A percentile compares a stretch with the other conserved stretches of the same genome.
These are phyloP conservation scores for Thalpophila matura DNA, from an alignment of 2,888 invertebrate genomes.

Conservation along the genomic window DNA sequence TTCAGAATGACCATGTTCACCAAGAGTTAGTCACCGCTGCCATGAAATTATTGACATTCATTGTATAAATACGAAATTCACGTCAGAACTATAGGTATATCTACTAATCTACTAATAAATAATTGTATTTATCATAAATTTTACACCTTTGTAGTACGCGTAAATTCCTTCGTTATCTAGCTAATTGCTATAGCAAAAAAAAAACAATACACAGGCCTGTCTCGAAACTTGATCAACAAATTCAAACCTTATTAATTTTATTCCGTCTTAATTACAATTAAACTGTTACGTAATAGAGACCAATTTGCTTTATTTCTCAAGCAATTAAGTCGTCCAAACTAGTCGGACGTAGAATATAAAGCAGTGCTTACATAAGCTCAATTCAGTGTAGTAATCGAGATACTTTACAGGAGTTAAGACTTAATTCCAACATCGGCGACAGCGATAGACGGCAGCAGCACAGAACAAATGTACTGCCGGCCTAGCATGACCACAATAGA, in stretches of 20 bases:
- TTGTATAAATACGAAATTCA: no score
- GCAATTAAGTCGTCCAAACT: constrained; percentile 48
- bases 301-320: constrained; percentile 47
- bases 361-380: constrained; percentile 20
- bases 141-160: no score
- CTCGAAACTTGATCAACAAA: constrained; percentile 11
- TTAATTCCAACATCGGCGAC: no score
- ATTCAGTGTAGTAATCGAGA: background rate
- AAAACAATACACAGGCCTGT: background rate
- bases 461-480: no score
- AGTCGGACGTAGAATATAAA: constrained; percentile 20
- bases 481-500: no score
- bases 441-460: no score
- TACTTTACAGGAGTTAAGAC: no score
- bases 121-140: no score
- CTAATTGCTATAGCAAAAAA: background rate
- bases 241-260: constrained; percentile 27
- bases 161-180: background rate
- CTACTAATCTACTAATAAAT: no score
- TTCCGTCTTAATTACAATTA: constrained; percentile 33
- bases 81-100: no score
- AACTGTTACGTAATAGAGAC: constrained; percentile 42
- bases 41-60: constrained; percentile 3
- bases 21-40: constrained; percentile 12
- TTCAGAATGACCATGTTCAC: no score